Evolutionary conservation across 1,140 invertebrate genomes (phyloP).

Genomic region (Drosophila tropicalis): DNA sequence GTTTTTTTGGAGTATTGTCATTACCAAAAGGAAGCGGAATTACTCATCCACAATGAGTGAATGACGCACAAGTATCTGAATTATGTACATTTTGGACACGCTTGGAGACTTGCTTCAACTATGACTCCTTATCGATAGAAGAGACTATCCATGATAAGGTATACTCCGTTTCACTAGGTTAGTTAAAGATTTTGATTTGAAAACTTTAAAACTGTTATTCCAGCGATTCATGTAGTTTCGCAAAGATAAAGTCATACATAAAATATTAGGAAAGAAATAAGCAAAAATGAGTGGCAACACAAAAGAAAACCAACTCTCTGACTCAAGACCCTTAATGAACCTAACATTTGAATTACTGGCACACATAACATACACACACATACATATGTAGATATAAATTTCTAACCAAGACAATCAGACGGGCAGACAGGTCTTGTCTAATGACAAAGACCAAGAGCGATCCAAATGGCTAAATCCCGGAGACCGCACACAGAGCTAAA

Average conservation of each 20-base stretch:
- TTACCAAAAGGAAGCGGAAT: too few species aligned
- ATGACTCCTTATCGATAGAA: too few species aligned
- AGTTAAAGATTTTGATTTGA: neutral
- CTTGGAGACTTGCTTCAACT: too few species aligned
- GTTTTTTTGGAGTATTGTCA: too few species aligned
- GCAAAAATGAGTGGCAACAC: neutral
- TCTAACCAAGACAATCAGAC: neutral
- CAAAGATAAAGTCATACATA: slow-evolving; percentile 2
- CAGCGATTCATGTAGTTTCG: neutral
- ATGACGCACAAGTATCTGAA: too few species aligned
- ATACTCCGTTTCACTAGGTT: too few species aligned
- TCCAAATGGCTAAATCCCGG: slow-evolving; percentile 7
- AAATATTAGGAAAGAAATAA: neutral
- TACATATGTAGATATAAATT: neutral
- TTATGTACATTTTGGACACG: too few species aligned
- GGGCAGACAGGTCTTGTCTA: neutral
- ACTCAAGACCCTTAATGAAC: slow-evolving; percentile 6
- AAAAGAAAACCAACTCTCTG: neutral
- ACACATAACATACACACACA: neutral
- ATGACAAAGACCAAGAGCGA: slow-evolving; percentile 4
- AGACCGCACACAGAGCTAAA: slow-evolving; percentile 5
- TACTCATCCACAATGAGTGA: too few species aligned
- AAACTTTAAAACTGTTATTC: neutral
- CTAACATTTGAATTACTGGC: neutral
- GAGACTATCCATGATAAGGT: too few species aligned